phyloP scores from a whole-genome alignment of 1,140 invertebrate genomes.

The Sogatella furcifera region DNA sequence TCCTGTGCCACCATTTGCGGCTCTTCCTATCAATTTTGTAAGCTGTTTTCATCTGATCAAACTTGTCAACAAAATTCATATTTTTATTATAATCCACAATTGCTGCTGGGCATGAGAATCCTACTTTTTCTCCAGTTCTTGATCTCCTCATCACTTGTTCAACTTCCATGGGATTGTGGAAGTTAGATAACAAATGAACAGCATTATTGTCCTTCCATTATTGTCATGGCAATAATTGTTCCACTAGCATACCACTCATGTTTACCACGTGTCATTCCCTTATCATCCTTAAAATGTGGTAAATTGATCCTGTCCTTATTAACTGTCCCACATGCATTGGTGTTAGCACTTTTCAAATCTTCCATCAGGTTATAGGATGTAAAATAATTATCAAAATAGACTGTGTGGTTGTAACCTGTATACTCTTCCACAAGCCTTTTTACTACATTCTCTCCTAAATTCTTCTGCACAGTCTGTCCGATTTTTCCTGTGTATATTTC shows the following conservation, averaged over 20 bases:
- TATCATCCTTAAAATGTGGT: conserved; percentile 17
- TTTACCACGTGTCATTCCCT: conserved; percentile 20
- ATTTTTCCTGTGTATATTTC: conserved; percentile 22
- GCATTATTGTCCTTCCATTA: conserved; percentile 13
- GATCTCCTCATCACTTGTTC: conserved; percentile 6
- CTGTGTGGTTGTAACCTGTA: conserved; percentile 17
- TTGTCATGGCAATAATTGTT: not conserved
- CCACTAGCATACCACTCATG: conserved; percentile 18
- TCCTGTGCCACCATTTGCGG: conserved; percentile 31
- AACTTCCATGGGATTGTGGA: conserved; percentile 9
- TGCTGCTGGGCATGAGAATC: conserved; percentile 24
- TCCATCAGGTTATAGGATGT: conserved; percentile 19
- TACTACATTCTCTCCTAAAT: conserved; percentile 21
- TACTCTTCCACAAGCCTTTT: conserved; percentile 6
- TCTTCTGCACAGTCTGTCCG: not conserved
- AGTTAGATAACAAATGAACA: conserved; percentile 14
- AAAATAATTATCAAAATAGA: conserved; percentile 27
- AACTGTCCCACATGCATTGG: conserved; percentile 25
- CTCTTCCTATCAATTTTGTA: conserved; percentile 30
- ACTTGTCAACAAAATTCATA: conserved; percentile 32
- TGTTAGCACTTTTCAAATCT: conserved; percentile 11
- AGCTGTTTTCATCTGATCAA: conserved; percentile 28
- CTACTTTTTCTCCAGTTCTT: conserved; percentile 19
- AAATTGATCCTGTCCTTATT: conserved; percentile 15
- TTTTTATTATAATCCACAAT: conserved; percentile 31